Evolutionary conservation across 2,888 invertebrate genomes (phyloP), one percentile per base, ranked within the genome.

Genomic region (Villa cingulata): DNA sequence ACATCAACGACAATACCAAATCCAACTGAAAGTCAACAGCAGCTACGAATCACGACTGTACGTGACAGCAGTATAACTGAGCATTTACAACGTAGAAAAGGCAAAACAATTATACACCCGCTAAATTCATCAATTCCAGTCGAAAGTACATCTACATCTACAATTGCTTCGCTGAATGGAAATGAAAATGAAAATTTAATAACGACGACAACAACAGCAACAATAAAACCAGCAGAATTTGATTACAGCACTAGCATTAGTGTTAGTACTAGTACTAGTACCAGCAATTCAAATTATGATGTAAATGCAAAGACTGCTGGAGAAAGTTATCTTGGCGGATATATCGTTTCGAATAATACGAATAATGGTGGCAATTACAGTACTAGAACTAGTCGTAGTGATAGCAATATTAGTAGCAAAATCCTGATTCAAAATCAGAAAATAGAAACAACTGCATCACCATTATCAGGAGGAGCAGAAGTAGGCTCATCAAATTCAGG

Each of bases 61-160:
- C 27, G 19, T 39, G 29, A 17, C 17, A n/a, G 32, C 3, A n/a
- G 32, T 32, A 32, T 39, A 29, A 39, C 38, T n/a, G n/a, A 19
- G 23, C 37, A 34, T 17, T 44, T 38, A 16, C 45, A 39, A 40
- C 45, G 36, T 19, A 45, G 45, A 45, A 45, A 45, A 20, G 7
- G 43, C 29, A 40, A 40, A 45, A 27, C 17, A 14, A 45, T 34
- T 18, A 45, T 40, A 20, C 20, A 40, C 20, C 19, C 19, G 3
- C 15, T n/a, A 40, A 34, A 16, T 14, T 6, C 15, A 29, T 40
- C 19, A 40, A 32, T 14, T 34, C 18, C 16, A 39, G n/a, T n/a
- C n/a, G 29, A 27, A 19, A 29, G 17, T 23, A 44, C 44, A 18
- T 39, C 39, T 4, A 14, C n/a, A n/a, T n/a, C n/a, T n/a, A n/a